Conservation (phyloP, 2,797 vertebrate genomes). For the Notoglanidium macrostoma region DNA sequence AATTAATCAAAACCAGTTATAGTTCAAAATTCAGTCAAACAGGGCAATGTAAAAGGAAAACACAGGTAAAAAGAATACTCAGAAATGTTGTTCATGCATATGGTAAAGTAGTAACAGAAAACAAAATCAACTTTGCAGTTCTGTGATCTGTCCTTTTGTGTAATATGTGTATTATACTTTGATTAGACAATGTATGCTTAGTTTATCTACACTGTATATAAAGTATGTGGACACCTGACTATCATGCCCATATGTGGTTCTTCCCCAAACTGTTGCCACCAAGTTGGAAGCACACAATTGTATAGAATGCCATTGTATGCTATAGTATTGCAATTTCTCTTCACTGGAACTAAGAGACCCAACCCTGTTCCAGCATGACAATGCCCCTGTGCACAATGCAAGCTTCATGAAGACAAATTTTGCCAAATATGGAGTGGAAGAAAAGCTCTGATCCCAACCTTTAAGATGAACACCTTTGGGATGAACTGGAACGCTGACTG, state of each 20-base stretch:
- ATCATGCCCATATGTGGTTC: background rate
- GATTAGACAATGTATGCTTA: too few species aligned
- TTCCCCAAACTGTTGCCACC: background rate
- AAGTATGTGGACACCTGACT: background rate
- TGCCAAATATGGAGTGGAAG: background rate
- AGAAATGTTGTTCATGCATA: background rate
- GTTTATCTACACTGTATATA: background rate
- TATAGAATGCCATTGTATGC: too few species aligned
- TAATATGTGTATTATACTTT: background rate
- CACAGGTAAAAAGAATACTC: background rate
- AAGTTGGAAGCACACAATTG: background rate
- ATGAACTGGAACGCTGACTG: background rate
- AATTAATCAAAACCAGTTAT: background rate
- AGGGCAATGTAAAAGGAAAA: background rate
- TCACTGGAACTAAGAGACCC: background rate
- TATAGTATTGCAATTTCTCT: background rate
- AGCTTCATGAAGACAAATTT: background rate
- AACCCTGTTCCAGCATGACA: background rate
- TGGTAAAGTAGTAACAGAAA: background rate
- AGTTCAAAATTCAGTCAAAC: background rate
- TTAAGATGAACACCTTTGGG: background rate
- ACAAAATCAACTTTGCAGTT: too few species aligned
- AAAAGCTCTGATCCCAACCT: background rate
- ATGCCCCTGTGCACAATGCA: too few species aligned
- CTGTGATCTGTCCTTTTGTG: background rate